A percentile compares a stretch with the other conserved stretches of the same genome.
These are phyloP conservation scores for Asteroscopus sphinx DNA, from an alignment of 2,888 invertebrate species.

Conservation along the genomic window DNA sequence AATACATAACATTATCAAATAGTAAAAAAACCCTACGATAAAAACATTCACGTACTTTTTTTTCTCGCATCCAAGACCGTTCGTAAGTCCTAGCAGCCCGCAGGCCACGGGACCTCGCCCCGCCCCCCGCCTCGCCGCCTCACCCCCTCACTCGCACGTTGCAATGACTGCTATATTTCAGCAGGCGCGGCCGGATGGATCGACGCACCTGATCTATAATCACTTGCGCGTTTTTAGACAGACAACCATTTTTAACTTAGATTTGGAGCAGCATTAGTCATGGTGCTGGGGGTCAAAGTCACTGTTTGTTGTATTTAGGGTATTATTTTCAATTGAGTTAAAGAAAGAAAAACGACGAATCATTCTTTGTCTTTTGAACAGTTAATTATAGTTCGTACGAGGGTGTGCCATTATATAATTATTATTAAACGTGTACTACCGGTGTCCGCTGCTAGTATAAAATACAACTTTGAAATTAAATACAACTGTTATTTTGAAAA, in stretches of 20 bases:
- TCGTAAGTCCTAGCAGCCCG: conserved; percentile 33
- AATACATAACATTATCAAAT: no score
- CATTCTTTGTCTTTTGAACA: no score
- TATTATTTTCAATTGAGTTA: no score
- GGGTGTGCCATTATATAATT: no score
- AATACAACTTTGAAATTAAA: no score
- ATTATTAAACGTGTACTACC: no score
- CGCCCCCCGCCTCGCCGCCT: conserved; percentile 2
- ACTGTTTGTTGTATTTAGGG: not conserved
- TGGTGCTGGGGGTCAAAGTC: conserved; percentile 15
- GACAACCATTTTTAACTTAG: conserved; percentile 25
- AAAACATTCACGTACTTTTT: no score
- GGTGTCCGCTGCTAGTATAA: no score
- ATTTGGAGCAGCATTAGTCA: conserved; percentile 23
- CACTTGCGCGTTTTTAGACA: conserved; percentile 31
- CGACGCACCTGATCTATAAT: conserved; percentile 49
- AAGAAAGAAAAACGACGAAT: no score
- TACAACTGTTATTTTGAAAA: no score
- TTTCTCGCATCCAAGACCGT: conserved; percentile 34
- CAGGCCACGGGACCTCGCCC: conserved; percentile 20
- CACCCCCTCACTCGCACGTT: conserved; percentile 17
- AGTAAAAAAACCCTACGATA: no score
- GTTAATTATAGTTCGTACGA: no score
- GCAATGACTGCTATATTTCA: conserved; percentile 58
- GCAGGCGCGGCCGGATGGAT: conserved; percentile 42